Base-by-base conservation (phyloP, 2,888 invertebrate species). In the Cylindroiulus punctatus region DNA sequence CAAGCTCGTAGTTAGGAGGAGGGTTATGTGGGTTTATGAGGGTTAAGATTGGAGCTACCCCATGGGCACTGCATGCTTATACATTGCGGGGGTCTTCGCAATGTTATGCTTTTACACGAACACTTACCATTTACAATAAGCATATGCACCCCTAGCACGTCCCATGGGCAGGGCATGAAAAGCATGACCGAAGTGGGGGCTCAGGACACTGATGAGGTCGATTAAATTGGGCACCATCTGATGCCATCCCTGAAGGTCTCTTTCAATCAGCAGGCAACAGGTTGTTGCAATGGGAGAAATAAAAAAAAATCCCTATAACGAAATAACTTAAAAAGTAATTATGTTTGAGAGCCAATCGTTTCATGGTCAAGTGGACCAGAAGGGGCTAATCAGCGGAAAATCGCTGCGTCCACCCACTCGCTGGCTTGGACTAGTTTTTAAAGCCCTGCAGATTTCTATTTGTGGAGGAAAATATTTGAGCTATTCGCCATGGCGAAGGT, bases 351-450 rank as follows among this genome's bases (percentile, higher is more conserved):
- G 26, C 26, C 65, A 8, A 26, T 65, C 65, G 65, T 65, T 65
- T 65, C 65, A 65, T 65, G 65, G 65, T 65, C 65, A 65, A 65
- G 65, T 65, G 65, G 65, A 65, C 65, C 65, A 65, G 65, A 65
- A 65, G 65, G 26, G 7, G 65, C 65, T 65, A 65, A 26, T 65
- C 57, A 57, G 57, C 19, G 57, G 57, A 57, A 57, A 57, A 65
- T 65, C 26, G 65, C 22, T 36, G 5, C 26, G 65, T 65, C 65
- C 65, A 65, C 65, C 65, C 65, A 65, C 65, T 65, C 65, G 65
- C 65, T 65, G 26, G 22, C 26, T 65, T 12, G 65, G 65, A 65
- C 65, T 65, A 65, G 65, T 65, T 65, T 65, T 65, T 65, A 26
- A 26, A 65, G 65, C 65, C 7, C 22, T 3, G n/a, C 22, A 10